Conservation (phyloP, 1,140 invertebrate genomes). For the Pentalonia nigronervosa region DNA sequence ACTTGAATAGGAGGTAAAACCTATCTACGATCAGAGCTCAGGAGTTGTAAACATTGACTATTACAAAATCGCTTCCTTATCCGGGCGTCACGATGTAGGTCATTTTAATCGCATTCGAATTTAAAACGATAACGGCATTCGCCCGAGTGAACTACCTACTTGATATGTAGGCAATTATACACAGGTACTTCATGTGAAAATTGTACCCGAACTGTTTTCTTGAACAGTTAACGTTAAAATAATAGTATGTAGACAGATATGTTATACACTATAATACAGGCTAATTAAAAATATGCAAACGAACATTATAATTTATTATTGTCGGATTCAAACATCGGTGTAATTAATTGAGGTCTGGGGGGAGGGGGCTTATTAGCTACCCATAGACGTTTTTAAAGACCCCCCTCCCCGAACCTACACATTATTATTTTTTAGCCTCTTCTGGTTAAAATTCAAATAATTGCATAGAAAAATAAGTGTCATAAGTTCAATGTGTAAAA, state of each 20-base stretch:
- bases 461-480: too few species aligned
- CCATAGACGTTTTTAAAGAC: too few species aligned
- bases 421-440: too few species aligned
- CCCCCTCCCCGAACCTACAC: too few species aligned
- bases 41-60: neutral
- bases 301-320: neutral
- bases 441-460: too few species aligned
- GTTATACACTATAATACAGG: neutral
- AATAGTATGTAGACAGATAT: neutral
- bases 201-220: neutral
- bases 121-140: neutral
- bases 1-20: too few species aligned
- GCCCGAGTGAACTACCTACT: neutral
- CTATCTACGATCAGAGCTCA: neutral
- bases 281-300: neutral
- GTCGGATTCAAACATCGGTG: neutral
- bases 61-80: neutral
- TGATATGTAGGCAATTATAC: neutral
- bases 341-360: too few species aligned
- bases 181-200: neutral
- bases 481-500: too few species aligned
- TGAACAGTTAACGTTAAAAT: neutral
- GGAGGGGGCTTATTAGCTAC: too few species aligned
- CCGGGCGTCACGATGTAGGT: neutral
- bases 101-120: neutral